These are phyloP conservation scores for Propithecus perrieri DNA, from an alignment of 2,797 vertebrate genomes.

Conservation along the genomic window DNA sequence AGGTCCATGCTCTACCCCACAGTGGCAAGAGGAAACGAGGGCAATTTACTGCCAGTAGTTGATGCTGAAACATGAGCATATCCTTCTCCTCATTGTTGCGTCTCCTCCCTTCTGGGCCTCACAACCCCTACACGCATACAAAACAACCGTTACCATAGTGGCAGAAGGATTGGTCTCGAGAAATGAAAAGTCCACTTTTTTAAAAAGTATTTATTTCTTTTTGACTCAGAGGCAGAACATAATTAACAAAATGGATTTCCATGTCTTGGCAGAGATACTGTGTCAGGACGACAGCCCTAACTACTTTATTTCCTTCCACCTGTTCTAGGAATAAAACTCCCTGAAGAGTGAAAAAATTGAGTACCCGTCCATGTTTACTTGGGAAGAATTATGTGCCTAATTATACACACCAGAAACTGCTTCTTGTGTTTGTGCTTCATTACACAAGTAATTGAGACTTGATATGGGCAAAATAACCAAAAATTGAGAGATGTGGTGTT, in stretches of 20 bases:
- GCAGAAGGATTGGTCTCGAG: neutral
- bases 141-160: neutral
- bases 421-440: neutral
- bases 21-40: neutral
- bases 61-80: neutral
- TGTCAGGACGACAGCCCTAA: neutral
- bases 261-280: neutral
- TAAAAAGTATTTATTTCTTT: neutral
- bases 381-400: neutral
- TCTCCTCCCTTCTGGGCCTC: neutral
- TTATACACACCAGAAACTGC: neutral
- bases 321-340: neutral
- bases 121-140: too few species aligned
- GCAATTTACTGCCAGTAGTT: neutral
- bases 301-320: neutral
- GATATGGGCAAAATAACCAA: neutral
- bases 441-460: neutral
- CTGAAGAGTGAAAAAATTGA: neutral
- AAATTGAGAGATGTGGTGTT: neutral
- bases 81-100: neutral
- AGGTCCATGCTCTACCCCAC: neutral
- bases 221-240: neutral
- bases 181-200: neutral
- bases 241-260: slow-evolving; percentile 22
- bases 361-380: neutral